Conservation (phyloP, 2,888 invertebrate genomes). For the Phania funesta region DNA sequence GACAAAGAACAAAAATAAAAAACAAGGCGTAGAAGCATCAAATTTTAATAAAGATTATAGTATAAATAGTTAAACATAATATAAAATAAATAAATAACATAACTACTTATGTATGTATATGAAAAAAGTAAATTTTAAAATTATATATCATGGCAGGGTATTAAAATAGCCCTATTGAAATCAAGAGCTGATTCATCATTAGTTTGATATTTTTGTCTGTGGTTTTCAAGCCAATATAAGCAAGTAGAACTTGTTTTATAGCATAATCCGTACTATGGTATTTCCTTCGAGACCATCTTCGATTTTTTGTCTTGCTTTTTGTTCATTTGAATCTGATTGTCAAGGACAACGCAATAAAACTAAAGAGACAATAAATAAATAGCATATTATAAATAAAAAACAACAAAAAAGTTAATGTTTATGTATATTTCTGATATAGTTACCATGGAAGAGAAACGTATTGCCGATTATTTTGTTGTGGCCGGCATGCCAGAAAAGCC, state of each 20-base stretch:
- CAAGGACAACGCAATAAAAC: slow-evolving; percentile 56
- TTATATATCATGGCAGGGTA: not conserved
- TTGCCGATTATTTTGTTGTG: slow-evolving; percentile 99
- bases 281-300: slow-evolving; percentile 23
- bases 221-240: slow-evolving; percentile 21
- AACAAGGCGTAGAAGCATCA: slow-evolving; percentile 42
- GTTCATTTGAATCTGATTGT: slow-evolving; percentile 43
- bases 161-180: slow-evolving; percentile 7
- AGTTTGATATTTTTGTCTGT: not conserved
- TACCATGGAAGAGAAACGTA: slow-evolving; percentile 90
- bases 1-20: slow-evolving; percentile 48
- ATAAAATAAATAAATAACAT: too few relatives aligned
- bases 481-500: slow-evolving; percentile 94
- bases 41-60: slow-evolving; percentile 3
- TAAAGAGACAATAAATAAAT: slow-evolving; percentile 7
- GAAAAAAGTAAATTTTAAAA: not conserved
- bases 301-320: slow-evolving; percentile 17
- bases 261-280: not conserved
- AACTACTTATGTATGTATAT: not conserved
- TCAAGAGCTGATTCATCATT: slow-evolving; percentile 59
- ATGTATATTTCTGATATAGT: slow-evolving; percentile 35
- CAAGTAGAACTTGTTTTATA: slow-evolving; percentile 63
- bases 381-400: not conserved
- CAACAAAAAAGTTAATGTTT: not conserved
- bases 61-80: not conserved